Evolutionary conservation across 2,797 vertebrate species (phyloP).

Genomic region (Typhlichthys subterraneus): DNA sequence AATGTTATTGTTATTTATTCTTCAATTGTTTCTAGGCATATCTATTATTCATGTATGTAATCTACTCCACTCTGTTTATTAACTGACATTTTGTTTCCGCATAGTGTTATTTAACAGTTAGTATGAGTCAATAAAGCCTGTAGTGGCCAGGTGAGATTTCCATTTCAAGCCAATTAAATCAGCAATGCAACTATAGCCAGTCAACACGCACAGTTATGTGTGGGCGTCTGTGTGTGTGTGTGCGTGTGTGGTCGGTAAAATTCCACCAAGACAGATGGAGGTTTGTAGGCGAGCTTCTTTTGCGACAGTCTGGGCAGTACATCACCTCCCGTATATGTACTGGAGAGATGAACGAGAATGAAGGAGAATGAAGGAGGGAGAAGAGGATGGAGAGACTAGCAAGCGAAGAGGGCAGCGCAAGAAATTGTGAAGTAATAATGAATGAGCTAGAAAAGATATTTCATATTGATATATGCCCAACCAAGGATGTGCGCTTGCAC

Average conservation of each 20-base stretch:
- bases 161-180: constrained; percentile 19
- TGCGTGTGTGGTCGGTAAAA: neutral
- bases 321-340: constrained; percentile 52
- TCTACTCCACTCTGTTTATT: constrained; percentile 21
- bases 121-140: constrained; percentile 44
- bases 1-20: too few relatives aligned
- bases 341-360: neutral
- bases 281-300: constrained; percentile 35
- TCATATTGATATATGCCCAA: constrained; percentile 52
- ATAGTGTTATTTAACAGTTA: neutral
- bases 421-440: constrained; percentile 54
- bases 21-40: too few relatives aligned
- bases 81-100: constrained; percentile 36
- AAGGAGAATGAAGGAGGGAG: neutral
- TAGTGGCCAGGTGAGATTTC: constrained; percentile 49
- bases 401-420: constrained; percentile 13
- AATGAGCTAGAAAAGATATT: constrained; percentile 60
- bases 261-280: neutral
- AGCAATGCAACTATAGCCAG: too few relatives aligned
- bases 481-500: constrained; percentile 20
- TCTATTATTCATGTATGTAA: too few relatives aligned
- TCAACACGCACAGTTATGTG: neutral
- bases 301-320: constrained; percentile 39
- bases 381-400: neutral
- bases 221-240: constrained; percentile 1